Evolutionary conservation across 2,113 vertebrate genomes (phyloP).

Genomic region (Rattus norvegicus): DNA sequence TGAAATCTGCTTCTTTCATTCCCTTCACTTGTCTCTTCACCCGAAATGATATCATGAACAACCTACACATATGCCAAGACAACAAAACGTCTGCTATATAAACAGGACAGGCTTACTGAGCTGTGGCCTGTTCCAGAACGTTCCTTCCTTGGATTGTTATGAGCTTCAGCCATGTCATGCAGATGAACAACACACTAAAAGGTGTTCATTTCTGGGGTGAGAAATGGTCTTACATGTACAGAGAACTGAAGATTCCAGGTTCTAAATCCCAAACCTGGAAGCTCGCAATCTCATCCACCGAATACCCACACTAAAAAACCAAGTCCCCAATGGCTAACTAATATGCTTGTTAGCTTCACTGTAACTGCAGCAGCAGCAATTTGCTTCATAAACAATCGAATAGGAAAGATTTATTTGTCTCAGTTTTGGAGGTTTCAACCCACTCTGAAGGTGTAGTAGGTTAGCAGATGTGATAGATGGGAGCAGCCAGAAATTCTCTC

Average conservation of each 20-base stretch:
- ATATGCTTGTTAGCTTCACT: background rate
- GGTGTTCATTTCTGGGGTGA: background rate
- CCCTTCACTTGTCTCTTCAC: background rate
- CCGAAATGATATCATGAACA: conserved; percentile 34
- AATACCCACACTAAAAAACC: background rate
- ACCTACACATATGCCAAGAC: background rate
- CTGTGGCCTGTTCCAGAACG: background rate
- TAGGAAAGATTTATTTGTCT: background rate
- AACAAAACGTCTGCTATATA: background rate
- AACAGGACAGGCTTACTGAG: background rate
- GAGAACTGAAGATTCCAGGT: background rate
- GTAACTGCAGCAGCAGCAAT: background rate
- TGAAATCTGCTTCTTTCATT: conserved; percentile 36
- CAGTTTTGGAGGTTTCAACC: background rate
- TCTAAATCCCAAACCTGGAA: conserved; percentile 27
- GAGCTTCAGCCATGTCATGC: background rate
- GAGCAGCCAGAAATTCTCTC: background rate
- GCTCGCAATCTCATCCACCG: background rate
- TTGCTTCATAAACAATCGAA: background rate
- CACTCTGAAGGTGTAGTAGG: background rate
- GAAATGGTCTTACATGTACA: background rate
- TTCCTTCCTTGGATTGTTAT: background rate
- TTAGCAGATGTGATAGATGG: background rate
- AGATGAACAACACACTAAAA: background rate
- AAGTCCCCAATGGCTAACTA: background rate